Base-by-base conservation (phyloP, 2,888 invertebrate species). In the Eledone cirrhosa region DNA sequence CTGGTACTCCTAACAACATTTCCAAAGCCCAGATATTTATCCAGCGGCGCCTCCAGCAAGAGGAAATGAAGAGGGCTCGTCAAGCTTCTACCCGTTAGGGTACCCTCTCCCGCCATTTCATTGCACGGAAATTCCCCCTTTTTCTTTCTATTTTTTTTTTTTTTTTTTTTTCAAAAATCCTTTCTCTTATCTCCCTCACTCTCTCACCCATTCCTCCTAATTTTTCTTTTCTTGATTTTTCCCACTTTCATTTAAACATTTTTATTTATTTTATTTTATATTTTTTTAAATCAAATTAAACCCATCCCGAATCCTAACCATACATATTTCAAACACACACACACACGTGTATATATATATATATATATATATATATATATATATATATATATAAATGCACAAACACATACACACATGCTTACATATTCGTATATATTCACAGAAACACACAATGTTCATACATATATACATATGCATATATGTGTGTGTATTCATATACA, bases 21-120 rank as follows among this genome's bases (percentile, higher is more conserved):
- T 93, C 93, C 91, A 95, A 95, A 92, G 98, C 98, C 91, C 95
- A 96, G 92, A 96, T 94, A 93, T 94, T 97, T 92, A 97, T 98
- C 93, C 96, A 97, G 93, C 97, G 97, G 93, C 95, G 96, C 93
- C 96, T 98, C 92, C 94, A 94, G 92, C 97, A 97, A 93, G 97
- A 97, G 93, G 97, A 98, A 93, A 93, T 95, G 87, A 97, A 97
- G 93, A 94, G 97, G 91, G 96, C 96, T 89, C 94, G 96, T 90
- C 96, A 97, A 93, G 86, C 86, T 48, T 82, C 85, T 78, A 85
- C 85, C 80, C 87, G 87, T 82, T 88, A 85, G 83, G 83, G 48
- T 48, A 76, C 47, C 48, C 47, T 72, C 72, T 72, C 72, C 72
- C 72, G 72, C 72, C 72, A 72, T 72, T 72, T 72, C 72, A 72